Evolutionary conservation across 2,888 invertebrate species (phyloP).

Genomic region (Andrena trimmerana): DNA sequence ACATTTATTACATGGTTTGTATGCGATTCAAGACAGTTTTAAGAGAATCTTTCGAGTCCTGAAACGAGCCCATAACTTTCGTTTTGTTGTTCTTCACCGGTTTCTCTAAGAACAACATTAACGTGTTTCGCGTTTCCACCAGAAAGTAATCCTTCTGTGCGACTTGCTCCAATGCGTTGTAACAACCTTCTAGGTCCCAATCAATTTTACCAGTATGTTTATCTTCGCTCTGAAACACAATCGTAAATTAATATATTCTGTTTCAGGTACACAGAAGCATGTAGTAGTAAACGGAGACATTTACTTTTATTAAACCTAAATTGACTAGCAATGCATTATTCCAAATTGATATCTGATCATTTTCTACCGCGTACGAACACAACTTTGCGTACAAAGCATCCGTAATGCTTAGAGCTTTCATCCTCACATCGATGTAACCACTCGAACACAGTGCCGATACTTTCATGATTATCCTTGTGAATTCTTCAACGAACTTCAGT

Average conservation of each 20-base stretch:
- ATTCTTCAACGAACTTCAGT: conserved; percentile 80
- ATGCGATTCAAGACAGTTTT: conserved; percentile 75
- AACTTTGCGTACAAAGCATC: conserved; percentile 86
- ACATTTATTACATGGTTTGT: conserved; percentile 73
- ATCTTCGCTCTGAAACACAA: conserved; percentile 88
- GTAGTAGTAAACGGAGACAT: conserved; percentile 29
- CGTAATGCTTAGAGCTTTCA: conserved; percentile 84
- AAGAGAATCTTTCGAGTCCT: conserved; percentile 79
- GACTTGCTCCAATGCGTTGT: conserved; percentile 87
- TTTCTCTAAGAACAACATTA: conserved; percentile 86
- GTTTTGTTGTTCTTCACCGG: conserved; percentile 78
- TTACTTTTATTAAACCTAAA: conserved; percentile 91
- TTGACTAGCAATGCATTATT: conserved; percentile 89
- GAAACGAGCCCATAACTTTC: conserved; percentile 78
- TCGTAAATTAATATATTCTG: conserved; percentile 6
- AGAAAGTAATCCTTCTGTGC: conserved; percentile 86
- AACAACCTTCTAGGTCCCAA: conserved; percentile 89
- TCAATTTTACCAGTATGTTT: conserved; percentile 87
- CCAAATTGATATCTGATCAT: conserved; percentile 86
- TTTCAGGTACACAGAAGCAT: neutral
- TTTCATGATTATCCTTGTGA: conserved; percentile 86
- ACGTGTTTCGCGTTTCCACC: conserved; percentile 85
- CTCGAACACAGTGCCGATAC: conserved; percentile 87
- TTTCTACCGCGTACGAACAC: conserved; percentile 86
- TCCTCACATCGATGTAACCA: conserved; percentile 86